Evolutionary conservation across 2,888 invertebrate species (phyloP).

Genomic region (Mycogona germanica): DNA sequence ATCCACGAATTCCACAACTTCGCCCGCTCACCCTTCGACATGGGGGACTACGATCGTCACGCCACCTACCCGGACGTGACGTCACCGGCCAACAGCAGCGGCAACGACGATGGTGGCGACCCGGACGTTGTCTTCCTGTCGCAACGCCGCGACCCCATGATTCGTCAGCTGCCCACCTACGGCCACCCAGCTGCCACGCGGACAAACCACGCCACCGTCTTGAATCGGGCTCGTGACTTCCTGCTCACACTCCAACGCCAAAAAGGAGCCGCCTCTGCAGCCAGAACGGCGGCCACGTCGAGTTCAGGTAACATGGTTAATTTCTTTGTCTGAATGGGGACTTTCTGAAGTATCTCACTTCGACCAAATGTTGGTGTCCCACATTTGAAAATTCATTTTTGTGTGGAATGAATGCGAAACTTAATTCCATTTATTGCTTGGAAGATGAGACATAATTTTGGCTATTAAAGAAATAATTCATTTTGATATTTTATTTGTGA

Average conservation of each 20-base stretch:
- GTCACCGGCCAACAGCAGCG: background rate
- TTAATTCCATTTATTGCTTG: too few relatives aligned
- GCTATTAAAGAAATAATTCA: too few relatives aligned
- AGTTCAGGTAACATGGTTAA: background rate
- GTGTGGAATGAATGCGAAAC: too few relatives aligned
- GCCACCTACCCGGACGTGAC: constrained; percentile 27
- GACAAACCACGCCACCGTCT: background rate
- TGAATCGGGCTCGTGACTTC: background rate
- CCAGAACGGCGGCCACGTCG: background rate
- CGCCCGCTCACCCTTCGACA: constrained; percentile 73
- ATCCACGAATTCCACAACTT: constrained; percentile 77
- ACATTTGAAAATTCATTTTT: too few relatives aligned
- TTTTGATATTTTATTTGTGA: too few relatives aligned
- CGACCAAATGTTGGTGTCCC: too few relatives aligned
- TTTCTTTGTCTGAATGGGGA: background rate
- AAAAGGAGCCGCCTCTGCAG: background rate
- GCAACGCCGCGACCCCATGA: constrained; percentile 1
- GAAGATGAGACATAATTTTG: too few relatives aligned
- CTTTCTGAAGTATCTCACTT: too few relatives aligned
- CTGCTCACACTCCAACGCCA: too few relatives aligned
- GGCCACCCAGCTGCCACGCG: background rate
- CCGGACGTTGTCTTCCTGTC: constrained; percentile 13
- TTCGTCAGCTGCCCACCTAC: background rate
- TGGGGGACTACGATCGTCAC: constrained; percentile 49
- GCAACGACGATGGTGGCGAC: constrained; percentile 13